Evolutionary conservation across 2,888 invertebrate genomes (phyloP), one percentile per base, ranked within the genome.

Genomic region (Helobdella robusta): DNA sequence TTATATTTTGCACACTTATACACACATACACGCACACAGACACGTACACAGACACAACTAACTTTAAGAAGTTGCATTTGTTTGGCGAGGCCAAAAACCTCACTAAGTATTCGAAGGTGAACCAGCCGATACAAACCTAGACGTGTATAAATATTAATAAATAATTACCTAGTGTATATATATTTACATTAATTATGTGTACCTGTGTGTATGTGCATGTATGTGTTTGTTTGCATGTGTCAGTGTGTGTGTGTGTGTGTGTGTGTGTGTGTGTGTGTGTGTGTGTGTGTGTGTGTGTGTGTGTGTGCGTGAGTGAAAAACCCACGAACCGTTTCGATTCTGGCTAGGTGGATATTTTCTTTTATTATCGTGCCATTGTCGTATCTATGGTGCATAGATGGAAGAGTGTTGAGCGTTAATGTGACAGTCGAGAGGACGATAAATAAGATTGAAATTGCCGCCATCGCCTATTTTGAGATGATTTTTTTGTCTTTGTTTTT

Each of bases 371-470:
- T 40, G 58, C 74, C 73, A 59, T 88, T 88, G 80, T 88, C 87
- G 83, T 90, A 89, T 82, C 86, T 85, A 77, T 86, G 86, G 86
- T 93, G 91, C 84, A 94, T 86, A 83, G 87, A 87, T 79, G 93
- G 93, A 84, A 95, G 89, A 82, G 97, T 97, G 88, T 95, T 95
- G 83, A 97, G 87, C 82, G 95, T 95, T 83, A 97, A 87, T 81
- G 93, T 94, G 83, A 95, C 89, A 83, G 95, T 95, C 82, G 95
- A 95, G 84, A 95, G 87, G 84, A 95, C 90, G 85, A 97, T 97
- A 89, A 97, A 97, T 84, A 94, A 87, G 85, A 97, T 94, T 83
- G 95, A 95, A 83, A 97, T 90, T 85, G 95, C 91, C 83, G 95
- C 95, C 84, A 97, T 69, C 25, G 79, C 76, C 79, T 80, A 75